Conservation (phyloP, 2,797 vertebrate genomes). For the Danio jaintianensis region DNA sequence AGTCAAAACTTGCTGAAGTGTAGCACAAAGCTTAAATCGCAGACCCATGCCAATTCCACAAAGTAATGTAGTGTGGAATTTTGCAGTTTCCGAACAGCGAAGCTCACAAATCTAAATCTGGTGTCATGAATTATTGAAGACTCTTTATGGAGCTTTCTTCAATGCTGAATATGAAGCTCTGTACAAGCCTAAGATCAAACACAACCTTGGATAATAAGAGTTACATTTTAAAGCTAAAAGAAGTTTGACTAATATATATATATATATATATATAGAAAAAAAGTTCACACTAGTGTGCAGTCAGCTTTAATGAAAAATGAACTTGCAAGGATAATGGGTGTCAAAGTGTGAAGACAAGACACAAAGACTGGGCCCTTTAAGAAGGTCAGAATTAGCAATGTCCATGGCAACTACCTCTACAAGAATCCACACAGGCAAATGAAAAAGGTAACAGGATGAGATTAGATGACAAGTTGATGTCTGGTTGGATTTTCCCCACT, state of each 20-base stretch:
- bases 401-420: slow-evolving; percentile 64
- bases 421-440: slow-evolving; percentile 62
- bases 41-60: slow-evolving; percentile 68
- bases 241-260: slow-evolving; percentile 65
- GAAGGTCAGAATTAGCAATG: slow-evolving; percentile 58
- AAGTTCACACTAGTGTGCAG: slow-evolving; percentile 58
- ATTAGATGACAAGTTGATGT: slow-evolving; percentile 68
- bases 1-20: slow-evolving; percentile 66
- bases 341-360: slow-evolving; percentile 30
- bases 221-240: slow-evolving; percentile 70
- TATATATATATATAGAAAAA: slow-evolving; percentile 35
- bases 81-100: slow-evolving; percentile 73
- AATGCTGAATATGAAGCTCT: slow-evolving; percentile 73
- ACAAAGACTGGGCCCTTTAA: slow-evolving; percentile 51
- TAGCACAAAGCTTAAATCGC: slow-evolving; percentile 62
- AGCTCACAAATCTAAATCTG: slow-evolving; percentile 78
- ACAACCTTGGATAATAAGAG: slow-evolving; percentile 66
- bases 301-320: slow-evolving; percentile 61
- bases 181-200: slow-evolving; percentile 76
- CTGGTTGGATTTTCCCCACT: slow-evolving; percentile 61
- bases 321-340: slow-evolving; percentile 37
- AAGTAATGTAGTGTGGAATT: slow-evolving; percentile 74
- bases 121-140: slow-evolving; percentile 83
- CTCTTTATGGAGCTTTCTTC: slow-evolving; percentile 77
- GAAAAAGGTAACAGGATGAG: slow-evolving; percentile 61